These are phyloP conservation scores for Holothuria scabra DNA, from an alignment of 53 echinoderm and acorn worm genomes.

Conservation along the genomic window DNA sequence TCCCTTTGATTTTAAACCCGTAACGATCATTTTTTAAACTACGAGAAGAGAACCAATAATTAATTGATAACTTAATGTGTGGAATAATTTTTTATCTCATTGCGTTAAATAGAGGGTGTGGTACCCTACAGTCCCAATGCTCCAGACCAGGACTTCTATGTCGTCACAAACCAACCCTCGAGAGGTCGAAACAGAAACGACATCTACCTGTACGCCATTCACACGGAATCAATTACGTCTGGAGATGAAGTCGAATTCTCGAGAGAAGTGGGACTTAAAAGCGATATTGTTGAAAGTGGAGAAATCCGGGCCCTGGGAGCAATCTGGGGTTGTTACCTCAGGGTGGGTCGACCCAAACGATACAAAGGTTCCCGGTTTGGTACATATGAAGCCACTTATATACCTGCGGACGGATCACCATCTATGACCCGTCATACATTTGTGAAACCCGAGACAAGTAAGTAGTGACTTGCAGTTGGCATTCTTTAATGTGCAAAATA, in stretches of 20 bases:
- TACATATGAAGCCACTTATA: background rate
- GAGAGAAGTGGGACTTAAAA: background rate
- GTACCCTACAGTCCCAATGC: background rate
- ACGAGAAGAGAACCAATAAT: too few relatives aligned
- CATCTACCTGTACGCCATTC: background rate
- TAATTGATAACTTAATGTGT: too few relatives aligned
- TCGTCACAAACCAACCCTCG: background rate
- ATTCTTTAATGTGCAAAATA: too few relatives aligned
- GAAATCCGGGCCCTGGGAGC: background rate
- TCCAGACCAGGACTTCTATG: background rate
- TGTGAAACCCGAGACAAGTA: too few relatives aligned
- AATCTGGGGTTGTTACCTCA: background rate
- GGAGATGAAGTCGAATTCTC: background rate
- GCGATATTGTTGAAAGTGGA: background rate
- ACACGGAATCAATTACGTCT: background rate
- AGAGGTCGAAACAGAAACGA: background rate
- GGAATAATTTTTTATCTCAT: too few relatives aligned
- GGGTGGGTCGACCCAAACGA: background rate
- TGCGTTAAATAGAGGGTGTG: too few relatives aligned
- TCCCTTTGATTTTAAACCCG: too few relatives aligned
- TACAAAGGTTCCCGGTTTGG: conserved; percentile 1
- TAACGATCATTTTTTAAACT: too few relatives aligned
- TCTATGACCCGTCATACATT: background rate
- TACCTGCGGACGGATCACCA: background rate
- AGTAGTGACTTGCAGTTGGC: too few relatives aligned